Percentiles rank a stretch among this genome's conserved stretches.
These are phyloP conservation scores for Conus canariensis DNA, from an alignment of 2,888 invertebrate species.

Conservation along the genomic window DNA sequence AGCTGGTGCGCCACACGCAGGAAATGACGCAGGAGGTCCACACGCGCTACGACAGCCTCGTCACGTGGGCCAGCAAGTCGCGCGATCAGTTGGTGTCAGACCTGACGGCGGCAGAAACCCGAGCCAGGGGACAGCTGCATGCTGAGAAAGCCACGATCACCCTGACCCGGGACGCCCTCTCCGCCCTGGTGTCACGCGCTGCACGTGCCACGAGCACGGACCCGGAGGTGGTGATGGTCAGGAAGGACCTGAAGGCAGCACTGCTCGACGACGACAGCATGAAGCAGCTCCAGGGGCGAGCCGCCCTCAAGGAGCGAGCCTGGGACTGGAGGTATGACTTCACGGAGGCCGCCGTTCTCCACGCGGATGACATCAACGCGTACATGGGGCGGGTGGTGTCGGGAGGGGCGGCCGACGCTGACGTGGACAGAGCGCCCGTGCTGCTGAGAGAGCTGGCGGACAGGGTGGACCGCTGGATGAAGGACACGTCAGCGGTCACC, in stretches of 20 bases:
- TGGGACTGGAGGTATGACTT: slow-evolving; percentile 13
- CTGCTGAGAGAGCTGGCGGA: slow-evolving; percentile 15
- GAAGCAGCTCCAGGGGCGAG: slow-evolving; percentile 11
- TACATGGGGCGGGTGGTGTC: slow-evolving; percentile 24
- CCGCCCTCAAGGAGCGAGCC: not conserved
- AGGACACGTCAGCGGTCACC: not conserved
- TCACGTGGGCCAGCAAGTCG: not conserved
- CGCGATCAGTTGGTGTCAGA: slow-evolving; percentile 28
- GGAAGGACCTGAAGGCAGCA: slow-evolving; percentile 4
- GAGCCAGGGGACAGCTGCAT: not conserved
- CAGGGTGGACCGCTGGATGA: slow-evolving; percentile 22
- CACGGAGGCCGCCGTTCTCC: not conserved
- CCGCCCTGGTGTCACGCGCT: not conserved
- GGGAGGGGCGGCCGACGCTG: not conserved
- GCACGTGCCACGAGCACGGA: not conserved
- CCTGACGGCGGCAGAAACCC: not conserved
- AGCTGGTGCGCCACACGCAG: slow-evolving; percentile 21
- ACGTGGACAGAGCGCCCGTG: not conserved
- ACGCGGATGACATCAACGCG: not conserved
- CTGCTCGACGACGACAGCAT: slow-evolving; percentile 2
- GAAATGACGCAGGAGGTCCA: slow-evolving; percentile 11
- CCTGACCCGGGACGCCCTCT: slow-evolving; percentile 14
- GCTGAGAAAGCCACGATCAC: not conserved
- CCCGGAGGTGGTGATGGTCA: slow-evolving; percentile 11
- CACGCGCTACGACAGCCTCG: slow-evolving; percentile 1